Base-by-base conservation (phyloP, 2,888 invertebrate species). In the Chrysolina oricalcia region DNA sequence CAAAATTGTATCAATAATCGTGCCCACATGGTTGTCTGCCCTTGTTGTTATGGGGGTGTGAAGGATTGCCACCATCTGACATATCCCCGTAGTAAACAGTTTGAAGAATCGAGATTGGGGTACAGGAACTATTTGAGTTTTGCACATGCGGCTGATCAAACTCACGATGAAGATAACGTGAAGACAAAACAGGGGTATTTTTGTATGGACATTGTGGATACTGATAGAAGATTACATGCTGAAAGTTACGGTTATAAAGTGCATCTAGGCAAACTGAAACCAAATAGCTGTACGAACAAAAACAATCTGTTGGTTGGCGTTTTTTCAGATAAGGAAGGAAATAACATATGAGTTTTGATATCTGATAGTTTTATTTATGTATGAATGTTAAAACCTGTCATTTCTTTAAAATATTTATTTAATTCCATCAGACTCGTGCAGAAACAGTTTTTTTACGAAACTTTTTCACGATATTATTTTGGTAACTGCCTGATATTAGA, bases 11-110 rank as follows among this genome's bases (percentile, higher is more conserved):
- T 95, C 15, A 89, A 91, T 64, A 92, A 91, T 15, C 91, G 91
- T 73, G 97, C 98, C 0, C 92, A 94, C 79, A 97, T 98, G 90
- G 94, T 97, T 0, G 91, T 96, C 70, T 97, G 97, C 85, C 98
- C 98, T 0, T 98, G 98, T 87, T 98, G 98, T 87, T 98, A 98
- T 89, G 98, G 98, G 1, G 94, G 94, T 2, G 91, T 98, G 15
- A 94, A 94, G 87, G 91, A 93, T 77, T 96, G 96, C 83, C 93
- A 96, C 81, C 92, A 94, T 81, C 90, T 98, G 64, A 89, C 90
- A 0, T 98, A 97, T 88, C 98, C 98, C 0, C 90, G 96, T 79
- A 98, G 97, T 87, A 85, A 87, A n/a, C 86, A 86, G 53, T 93
- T 93, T 82, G 89, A 88, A 27, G 81, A 85, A 53, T 70, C 78